These are phyloP conservation scores for Phalacrocorax carbo DNA, from an alignment of 2,113 vertebrate species.

Conservation along the genomic window DNA sequence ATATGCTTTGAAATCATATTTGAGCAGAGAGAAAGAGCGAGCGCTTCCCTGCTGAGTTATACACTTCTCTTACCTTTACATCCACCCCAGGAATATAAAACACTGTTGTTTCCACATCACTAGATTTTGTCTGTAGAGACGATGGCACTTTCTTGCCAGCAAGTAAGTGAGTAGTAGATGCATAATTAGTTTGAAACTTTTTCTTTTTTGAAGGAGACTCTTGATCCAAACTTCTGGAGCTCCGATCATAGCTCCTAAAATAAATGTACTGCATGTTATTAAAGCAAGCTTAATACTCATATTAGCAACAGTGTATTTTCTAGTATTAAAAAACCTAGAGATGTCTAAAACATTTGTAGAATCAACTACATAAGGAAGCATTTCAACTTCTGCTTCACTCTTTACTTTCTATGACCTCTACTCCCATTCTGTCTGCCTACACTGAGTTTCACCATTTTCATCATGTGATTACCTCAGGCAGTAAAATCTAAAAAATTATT, in stretches of 20 bases:
- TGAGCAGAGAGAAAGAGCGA: background rate
- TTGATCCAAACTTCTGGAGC: slow-evolving; percentile 91
- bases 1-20: background rate
- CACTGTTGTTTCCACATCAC: slow-evolving; percentile 93
- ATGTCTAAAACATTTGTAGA: background rate
- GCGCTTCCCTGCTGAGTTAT: background rate
- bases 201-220: slow-evolving; percentile 97
- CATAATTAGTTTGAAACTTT: slow-evolving; percentile 89
- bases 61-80: slow-evolving; percentile 86
- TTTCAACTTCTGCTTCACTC: background rate
- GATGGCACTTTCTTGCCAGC: slow-evolving; percentile 93
- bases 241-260: slow-evolving; percentile 90
- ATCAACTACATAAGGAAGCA: background rate
- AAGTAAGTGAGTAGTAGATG: slow-evolving; percentile 88
- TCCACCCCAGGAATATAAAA: slow-evolving; percentile 99
- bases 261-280: background rate
- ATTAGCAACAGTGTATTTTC: background rate
- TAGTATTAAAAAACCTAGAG: background rate
- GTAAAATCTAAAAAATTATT: background rate
- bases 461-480: background rate
- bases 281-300: background rate
- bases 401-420: background rate
- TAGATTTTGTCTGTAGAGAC: slow-evolving; percentile 90
- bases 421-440: background rate
- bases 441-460: background rate